These are phyloP conservation scores for Sinosuthora webbiana DNA, from an alignment of 2,113 vertebrate species.

Conservation along the genomic window DNA sequence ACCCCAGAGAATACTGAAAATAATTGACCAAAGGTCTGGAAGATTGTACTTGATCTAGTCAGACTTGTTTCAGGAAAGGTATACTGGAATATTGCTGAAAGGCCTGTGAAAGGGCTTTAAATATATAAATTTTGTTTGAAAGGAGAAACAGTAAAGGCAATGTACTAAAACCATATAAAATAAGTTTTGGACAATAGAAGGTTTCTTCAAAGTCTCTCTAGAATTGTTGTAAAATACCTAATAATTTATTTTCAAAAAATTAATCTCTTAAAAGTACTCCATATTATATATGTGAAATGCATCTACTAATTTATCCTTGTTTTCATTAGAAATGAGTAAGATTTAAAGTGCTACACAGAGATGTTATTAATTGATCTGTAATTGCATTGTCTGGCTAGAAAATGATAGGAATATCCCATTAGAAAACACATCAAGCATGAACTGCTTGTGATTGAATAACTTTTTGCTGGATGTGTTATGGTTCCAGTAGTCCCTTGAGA, in stretches of 20 bases:
- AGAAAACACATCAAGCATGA: neutral
- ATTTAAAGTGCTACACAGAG: neutral
- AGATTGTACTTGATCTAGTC: neutral
- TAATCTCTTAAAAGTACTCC: neutral
- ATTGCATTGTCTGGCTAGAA: neutral
- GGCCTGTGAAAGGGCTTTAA: neutral
- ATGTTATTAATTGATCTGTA: neutral
- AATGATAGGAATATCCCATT: neutral
- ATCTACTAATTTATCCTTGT: neutral
- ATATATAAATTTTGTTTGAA: neutral
- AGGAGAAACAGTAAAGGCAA: neutral
- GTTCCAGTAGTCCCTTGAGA: neutral
- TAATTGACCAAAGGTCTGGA: neutral
- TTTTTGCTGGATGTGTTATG: neutral
- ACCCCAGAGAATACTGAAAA: neutral
- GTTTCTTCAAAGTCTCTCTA: neutral
- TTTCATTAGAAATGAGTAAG: neutral
- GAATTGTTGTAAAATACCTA: neutral
- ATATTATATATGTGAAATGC: neutral
- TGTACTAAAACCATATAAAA: neutral
- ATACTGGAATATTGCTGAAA: neutral
- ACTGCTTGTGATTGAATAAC: neutral
- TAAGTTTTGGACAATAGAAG: neutral
- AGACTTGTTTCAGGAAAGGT: neutral
- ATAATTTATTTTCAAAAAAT: neutral